These are phyloP conservation scores for Watsonalla binaria DNA, from an alignment of 2,888 invertebrate species.

Conservation along the genomic window DNA sequence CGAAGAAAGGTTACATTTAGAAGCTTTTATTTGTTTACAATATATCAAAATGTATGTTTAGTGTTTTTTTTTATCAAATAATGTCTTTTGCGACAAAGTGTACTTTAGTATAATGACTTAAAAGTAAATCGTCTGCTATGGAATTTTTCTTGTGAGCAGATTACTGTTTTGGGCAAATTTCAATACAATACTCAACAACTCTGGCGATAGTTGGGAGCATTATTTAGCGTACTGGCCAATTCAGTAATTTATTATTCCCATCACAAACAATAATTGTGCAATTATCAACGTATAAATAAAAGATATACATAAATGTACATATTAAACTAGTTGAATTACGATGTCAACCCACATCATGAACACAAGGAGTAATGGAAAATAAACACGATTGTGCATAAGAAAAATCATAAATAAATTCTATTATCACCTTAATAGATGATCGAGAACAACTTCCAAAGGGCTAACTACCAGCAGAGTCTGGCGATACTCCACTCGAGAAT, in stretches of 20 bases:
- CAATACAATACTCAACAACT: slow-evolving; percentile 31
- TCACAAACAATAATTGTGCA: slow-evolving; percentile 59
- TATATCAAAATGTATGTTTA: slow-evolving; percentile 70
- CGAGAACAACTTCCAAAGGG: slow-evolving; percentile 27
- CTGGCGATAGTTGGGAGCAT: slow-evolving; percentile 57
- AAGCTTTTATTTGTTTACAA: slow-evolving; percentile 60
- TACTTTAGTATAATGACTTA: slow-evolving; percentile 67
- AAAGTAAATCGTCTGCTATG: slow-evolving; percentile 54
- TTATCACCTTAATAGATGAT: slow-evolving; percentile 65
- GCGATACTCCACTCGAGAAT: slow-evolving; percentile 49
- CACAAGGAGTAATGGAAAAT: slow-evolving; percentile 47
- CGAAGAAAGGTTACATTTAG: slow-evolving; percentile 68
- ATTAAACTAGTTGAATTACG: slow-evolving; percentile 35
- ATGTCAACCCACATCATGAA: slow-evolving; percentile 50
- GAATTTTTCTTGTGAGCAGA: slow-evolving; percentile 50
- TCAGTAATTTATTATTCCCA: slow-evolving; percentile 29
- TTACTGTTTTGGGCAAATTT: slow-evolving; percentile 24
- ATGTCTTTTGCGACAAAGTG: slow-evolving; percentile 71
- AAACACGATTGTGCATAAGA: slow-evolving; percentile 72
- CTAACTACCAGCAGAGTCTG: slow-evolving; percentile 46
- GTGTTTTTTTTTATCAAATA: slow-evolving; percentile 46
- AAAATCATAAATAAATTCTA: slow-evolving; percentile 56
- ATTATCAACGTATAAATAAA: slow-evolving; percentile 52
- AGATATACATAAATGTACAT: slow-evolving; percentile 63
- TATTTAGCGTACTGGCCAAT: slow-evolving; percentile 24